Base-by-base conservation (phyloP, 2,888 invertebrate genomes). In the Syrista parreyssii region DNA sequence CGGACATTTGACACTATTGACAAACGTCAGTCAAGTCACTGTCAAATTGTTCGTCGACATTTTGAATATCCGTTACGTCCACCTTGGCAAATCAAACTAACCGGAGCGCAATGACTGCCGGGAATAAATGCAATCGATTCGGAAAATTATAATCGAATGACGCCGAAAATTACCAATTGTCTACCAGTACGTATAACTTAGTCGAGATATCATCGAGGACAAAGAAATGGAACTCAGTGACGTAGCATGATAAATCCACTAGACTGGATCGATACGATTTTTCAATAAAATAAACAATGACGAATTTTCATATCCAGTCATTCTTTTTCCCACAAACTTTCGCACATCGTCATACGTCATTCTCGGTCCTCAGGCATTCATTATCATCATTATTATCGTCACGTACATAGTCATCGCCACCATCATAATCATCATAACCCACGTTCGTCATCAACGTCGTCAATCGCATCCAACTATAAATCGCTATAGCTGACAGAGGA, bases 401-500 rank as follows among this genome's bases (percentile, higher is more conserved):
- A 34, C 40, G 68, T 23, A 71, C 12, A 30, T 34, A n/a, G 68
- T 68, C 74, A 32, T 77, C 68, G 78, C 80, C 78, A 75, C 78
- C 74, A 75, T 80, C 68, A 68, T 76, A 32, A 34, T 77, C 77
- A 74, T 77, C 36, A 35, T 74, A 36, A 76, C 73, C 69, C 71
- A 36, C 73, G 34, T 73, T 73, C 68, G 73, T 79, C 77, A 76
- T 75, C 73, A 75, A 76, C 32, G 76, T 78, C 74, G 23, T 73
- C 36, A 30, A 75, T 74, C 71, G 68, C 79, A 78, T 75, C 55
- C 23, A 55, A 55, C 23, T 55, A 55, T 55, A 23, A 73, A 75
- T 80, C 78, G 79, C 78, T 82, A 82, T 83, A 81, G 81, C 81
- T 81, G 82, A 81, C 81, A 79, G 82, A 82, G 82, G 83, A 84